Evolutionary conservation across 37 sponge, comb jelly and placozoan genomes (phyloP).

Genomic region (Dysidea cf. avara): DNA sequence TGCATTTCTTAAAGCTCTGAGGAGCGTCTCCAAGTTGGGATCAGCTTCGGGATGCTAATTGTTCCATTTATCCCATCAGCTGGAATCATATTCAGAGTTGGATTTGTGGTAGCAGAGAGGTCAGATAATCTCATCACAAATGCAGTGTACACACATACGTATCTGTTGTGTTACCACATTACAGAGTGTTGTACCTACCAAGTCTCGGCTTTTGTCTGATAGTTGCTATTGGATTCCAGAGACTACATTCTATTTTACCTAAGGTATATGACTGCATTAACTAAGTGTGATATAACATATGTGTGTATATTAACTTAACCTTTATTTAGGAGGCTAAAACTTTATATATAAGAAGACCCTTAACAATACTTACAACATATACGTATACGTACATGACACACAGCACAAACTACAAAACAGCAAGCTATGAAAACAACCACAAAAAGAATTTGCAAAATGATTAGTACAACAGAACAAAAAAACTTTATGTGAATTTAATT

Average conservation of each 20-base stretch:
- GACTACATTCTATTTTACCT: too few species aligned
- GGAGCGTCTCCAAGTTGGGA: constrained; percentile 59
- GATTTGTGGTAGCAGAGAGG: constrained; percentile 91
- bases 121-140: not conserved
- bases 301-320: too few species aligned
- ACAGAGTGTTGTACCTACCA: constrained; percentile 81
- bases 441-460: too few species aligned
- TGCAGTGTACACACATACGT: too few species aligned
- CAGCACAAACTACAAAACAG: not conserved
- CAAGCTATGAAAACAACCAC: constrained; percentile 9
- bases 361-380: too few species aligned
- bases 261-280: too few species aligned
- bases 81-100: constrained; percentile 78
- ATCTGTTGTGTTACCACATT: too few species aligned
- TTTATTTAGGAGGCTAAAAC: too few species aligned
- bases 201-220: constrained; percentile 82
- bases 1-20: not conserved
- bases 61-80: constrained; percentile 83
- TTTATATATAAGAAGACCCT: too few species aligned
- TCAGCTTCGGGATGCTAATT: constrained; percentile 52
- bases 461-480: too few species aligned
- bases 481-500: too few species aligned
- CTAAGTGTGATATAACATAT: too few species aligned
- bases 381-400: not conserved
- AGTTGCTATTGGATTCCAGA: constrained; percentile 53